These are phyloP conservation scores for Smittia sp. DNA, from an alignment of 2,888 invertebrate species.

Conservation along the genomic window DNA sequence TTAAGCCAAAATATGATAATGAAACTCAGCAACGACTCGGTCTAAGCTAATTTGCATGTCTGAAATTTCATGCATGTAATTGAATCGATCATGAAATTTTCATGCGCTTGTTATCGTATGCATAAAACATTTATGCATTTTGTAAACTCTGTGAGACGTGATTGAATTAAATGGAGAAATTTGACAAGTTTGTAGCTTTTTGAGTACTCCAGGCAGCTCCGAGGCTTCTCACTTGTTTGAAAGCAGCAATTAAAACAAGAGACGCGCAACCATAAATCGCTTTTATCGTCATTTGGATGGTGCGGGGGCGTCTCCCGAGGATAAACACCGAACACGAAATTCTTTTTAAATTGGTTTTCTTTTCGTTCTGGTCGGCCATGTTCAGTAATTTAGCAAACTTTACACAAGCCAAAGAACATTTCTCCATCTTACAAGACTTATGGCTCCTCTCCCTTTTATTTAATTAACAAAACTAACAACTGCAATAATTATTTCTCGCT, in stretches of 20 bases:
- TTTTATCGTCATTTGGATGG: not conserved
- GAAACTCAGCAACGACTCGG: too few species aligned
- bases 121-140: too few species aligned
- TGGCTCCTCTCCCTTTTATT: not conserved
- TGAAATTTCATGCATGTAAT: too few species aligned
- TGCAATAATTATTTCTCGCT: constrained; percentile 29
- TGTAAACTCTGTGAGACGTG: too few species aligned
- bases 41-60: too few species aligned
- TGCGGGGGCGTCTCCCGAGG: not conserved
- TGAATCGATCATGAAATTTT: too few species aligned
- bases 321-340: not conserved
- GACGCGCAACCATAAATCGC: not conserved
- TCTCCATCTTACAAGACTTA: not conserved
- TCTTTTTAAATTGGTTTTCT: not conserved
- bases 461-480: constrained; percentile 24
- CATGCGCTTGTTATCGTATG: too few species aligned
- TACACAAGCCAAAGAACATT: not conserved
- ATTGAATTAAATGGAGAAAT: too few species aligned
- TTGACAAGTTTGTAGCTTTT: too few species aligned
- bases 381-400: not conserved
- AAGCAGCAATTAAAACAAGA: not conserved
- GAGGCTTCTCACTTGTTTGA: not conserved
- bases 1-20: too few species aligned
- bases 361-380: not conserved
- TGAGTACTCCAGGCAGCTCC: too few species aligned